Evolutionary conservation across 2,113 vertebrate species (phyloP).

Genomic region (Echinops telfairi): DNA sequence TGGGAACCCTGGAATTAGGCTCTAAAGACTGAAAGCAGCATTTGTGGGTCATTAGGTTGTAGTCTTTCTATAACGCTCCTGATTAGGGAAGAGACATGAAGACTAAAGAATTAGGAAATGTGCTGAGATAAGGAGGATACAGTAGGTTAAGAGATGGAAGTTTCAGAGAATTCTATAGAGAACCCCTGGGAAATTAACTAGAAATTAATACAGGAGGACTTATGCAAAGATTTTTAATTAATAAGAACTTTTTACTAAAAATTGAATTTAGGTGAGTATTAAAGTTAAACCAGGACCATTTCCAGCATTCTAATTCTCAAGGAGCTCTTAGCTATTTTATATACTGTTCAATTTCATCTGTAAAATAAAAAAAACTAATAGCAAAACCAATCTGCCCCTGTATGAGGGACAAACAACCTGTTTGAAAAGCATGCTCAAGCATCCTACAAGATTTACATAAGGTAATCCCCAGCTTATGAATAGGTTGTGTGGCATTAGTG

Average conservation of each 20-base stretch:
- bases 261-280: background rate
- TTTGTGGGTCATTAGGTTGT: background rate
- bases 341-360: background rate
- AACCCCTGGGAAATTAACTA: background rate
- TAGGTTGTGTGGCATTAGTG: background rate
- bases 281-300: background rate
- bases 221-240: background rate
- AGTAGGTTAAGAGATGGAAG: background rate
- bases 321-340: background rate
- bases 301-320: slow-evolving; percentile 14
- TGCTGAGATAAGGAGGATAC: slow-evolving; percentile 12
- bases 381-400: background rate
- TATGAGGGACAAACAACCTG: background rate
- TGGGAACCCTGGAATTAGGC: background rate
- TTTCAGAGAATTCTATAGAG: background rate
- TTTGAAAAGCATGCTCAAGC: slow-evolving; percentile 7
- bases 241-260: background rate
- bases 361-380: background rate
- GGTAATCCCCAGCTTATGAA: background rate
- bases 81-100: background rate
- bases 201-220: slow-evolving; percentile 1
- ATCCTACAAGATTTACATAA: background rate
- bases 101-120: background rate
- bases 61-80: background rate
- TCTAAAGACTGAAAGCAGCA: background rate